Conservation (phyloP, 2,113 vertebrate species). For the Panthera leo region DNA sequence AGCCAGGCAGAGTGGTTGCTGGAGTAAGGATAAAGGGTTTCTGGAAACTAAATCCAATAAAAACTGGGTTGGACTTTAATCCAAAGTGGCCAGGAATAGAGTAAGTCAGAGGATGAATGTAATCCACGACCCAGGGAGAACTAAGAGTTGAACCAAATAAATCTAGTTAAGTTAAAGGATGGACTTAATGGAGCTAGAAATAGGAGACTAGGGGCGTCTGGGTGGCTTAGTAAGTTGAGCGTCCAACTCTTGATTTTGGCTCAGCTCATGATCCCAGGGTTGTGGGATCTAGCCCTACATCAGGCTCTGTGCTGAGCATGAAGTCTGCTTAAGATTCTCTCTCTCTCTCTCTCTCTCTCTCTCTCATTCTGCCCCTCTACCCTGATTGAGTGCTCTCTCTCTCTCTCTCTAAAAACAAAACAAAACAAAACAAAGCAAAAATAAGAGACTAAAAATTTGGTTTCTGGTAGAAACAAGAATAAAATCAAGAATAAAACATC, state of each 20-base stretch:
- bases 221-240: too few relatives aligned
- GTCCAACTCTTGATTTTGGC: too few relatives aligned
- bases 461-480: not conserved
- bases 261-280: too few relatives aligned
- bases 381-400: too few relatives aligned
- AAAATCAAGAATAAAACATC: not conserved
- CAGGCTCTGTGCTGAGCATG: too few relatives aligned
- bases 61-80: not conserved
- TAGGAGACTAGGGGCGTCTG: not conserved
- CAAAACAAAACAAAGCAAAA: not conserved
- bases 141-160: not conserved
- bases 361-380: too few relatives aligned
- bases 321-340: too few relatives aligned
- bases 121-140: not conserved
- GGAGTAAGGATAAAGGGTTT: not conserved
- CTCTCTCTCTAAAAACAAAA: too few relatives aligned
- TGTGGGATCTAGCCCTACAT: too few relatives aligned
- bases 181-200: not conserved
- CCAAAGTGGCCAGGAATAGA: not conserved
- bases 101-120: not conserved
- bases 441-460: not conserved
- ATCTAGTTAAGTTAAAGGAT: not conserved
- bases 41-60: not conserved
- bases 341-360: too few relatives aligned
- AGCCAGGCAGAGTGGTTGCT: not conserved